Evolutionary conservation across 2,888 invertebrate genomes (phyloP).

Genomic region (Unio delphinus): DNA sequence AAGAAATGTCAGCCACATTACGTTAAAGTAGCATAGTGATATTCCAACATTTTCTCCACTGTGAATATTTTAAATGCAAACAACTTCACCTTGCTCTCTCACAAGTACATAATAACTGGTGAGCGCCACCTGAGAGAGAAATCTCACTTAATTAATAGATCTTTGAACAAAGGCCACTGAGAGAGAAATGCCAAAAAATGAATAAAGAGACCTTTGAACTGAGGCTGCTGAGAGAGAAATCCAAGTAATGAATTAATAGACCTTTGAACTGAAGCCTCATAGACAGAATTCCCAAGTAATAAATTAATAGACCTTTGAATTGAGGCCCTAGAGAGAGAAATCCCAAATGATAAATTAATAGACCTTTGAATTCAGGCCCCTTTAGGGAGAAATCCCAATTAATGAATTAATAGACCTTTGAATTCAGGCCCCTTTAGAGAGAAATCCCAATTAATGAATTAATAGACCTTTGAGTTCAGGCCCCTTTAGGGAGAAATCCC

Average conservation of each 20-base stretch:
- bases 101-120: slow-evolving; percentile 67
- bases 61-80: no score
- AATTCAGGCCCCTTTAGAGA: slow-evolving; percentile 80
- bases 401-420: slow-evolving; percentile 39
- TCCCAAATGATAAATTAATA: slow-evolving; percentile 68
- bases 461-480: slow-evolving; percentile 74
- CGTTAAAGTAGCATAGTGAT: no score
- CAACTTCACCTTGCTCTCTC: no score
- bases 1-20: no score
- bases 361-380: slow-evolving; percentile 76
- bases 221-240: slow-evolving; percentile 79
- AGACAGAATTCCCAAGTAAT: slow-evolving; percentile 76
- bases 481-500: slow-evolving; percentile 78
- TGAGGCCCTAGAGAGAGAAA: slow-evolving; percentile 80
- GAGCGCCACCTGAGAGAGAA: slow-evolving; percentile 79
- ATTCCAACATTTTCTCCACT: no score
- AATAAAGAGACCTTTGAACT: slow-evolving; percentile 70
- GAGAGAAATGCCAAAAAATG: slow-evolving; percentile 76
- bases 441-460: slow-evolving; percentile 72
- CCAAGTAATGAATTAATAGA: slow-evolving; percentile 61
- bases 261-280: slow-evolving; percentile 77
- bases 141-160: slow-evolving; percentile 68
- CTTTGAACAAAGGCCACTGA: slow-evolving; percentile 77
- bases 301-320: slow-evolving; percentile 60
- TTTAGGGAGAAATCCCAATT: slow-evolving; percentile 77